Evolutionary conservation across 2,888 invertebrate species (phyloP).

Genomic region (Lymantria monacha): DNA sequence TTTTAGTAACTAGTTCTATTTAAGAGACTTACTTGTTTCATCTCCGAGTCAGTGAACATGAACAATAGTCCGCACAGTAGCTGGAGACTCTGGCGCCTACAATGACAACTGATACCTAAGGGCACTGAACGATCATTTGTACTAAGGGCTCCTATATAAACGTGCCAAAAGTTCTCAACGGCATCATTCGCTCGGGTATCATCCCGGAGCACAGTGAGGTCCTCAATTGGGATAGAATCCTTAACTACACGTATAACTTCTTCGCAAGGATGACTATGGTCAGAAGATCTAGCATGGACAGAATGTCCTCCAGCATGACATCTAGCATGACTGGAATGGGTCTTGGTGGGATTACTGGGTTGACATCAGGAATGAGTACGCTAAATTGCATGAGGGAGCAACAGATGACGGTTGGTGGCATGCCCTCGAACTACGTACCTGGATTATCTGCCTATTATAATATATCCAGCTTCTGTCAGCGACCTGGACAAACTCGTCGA

Average conservation of each 20-base stretch:
- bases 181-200: constrained; percentile 74
- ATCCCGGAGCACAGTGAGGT: constrained; percentile 66
- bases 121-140: constrained; percentile 62
- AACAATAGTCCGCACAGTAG: constrained; percentile 59
- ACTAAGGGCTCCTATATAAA: constrained; percentile 55
- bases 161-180: constrained; percentile 31
- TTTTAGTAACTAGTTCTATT: constrained; percentile 27
- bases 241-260: constrained; percentile 32
- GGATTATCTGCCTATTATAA: constrained; percentile 77
- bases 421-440: constrained; percentile 79
- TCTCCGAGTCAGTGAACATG: constrained; percentile 59
- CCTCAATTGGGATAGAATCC: constrained; percentile 42
- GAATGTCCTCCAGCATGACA: constrained; percentile 79
- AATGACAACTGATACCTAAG: constrained; percentile 61
- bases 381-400: constrained; percentile 74
- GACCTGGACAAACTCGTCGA: constrained; percentile 75
- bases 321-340: constrained; percentile 80
- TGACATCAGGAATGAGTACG: constrained; percentile 71
- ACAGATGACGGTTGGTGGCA: constrained; percentile 75
- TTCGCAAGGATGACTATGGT: constrained; percentile 64
- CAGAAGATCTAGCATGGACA: constrained; percentile 74
- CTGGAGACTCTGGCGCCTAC: constrained; percentile 56
- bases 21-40: constrained; percentile 40
- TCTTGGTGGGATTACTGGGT: constrained; percentile 71
- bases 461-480: constrained; percentile 77